phyloP scores from a whole-genome alignment of 2,113 vertebrate genomes.

The Megaleporinus macrocephalus region DNA sequence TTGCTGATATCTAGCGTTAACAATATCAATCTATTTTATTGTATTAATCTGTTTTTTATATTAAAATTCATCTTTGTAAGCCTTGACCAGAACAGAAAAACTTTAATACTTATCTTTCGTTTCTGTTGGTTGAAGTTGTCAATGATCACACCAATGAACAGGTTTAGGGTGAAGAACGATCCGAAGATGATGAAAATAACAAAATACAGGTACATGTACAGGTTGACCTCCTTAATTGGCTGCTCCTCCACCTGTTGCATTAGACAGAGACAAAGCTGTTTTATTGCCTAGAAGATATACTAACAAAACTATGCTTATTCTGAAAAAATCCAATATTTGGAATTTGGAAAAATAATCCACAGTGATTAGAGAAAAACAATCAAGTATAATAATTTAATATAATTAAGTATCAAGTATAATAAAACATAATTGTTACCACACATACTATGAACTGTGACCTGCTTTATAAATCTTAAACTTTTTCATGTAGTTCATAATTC shows the following conservation, averaged over 20 bases:
- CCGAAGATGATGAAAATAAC: slow-evolving; percentile 96
- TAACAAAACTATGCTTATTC: too few species aligned
- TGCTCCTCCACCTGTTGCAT: slow-evolving; percentile 75
- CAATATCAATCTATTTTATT: not conserved
- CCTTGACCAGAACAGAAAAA: not conserved
- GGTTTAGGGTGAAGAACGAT: slow-evolving; percentile 97
- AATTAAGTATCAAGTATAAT: too few species aligned
- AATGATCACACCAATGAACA: slow-evolving; percentile 98
- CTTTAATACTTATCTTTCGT: slow-evolving; percentile 89
- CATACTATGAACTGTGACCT: too few species aligned
- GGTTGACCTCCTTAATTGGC: slow-evolving; percentile 86
- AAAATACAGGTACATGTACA: slow-evolving; percentile 98
- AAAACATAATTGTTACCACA: too few species aligned
- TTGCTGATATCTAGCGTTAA: slow-evolving; percentile 51
- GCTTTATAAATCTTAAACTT: too few species aligned
- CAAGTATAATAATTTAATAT: too few species aligned
- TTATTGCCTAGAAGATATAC: not conserved
- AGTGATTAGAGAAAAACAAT: too few species aligned
- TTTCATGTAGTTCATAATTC: too few species aligned
- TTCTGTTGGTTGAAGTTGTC: slow-evolving; percentile 99
- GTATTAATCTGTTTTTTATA: not conserved
- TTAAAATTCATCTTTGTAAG: not conserved
- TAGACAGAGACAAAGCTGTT: not conserved
- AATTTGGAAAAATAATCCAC: not conserved
- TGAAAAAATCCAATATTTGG: not conserved